A percentile compares a stretch with the other conserved stretches of the same genome.
Conservation (phyloP, 2,888 invertebrate genomes). For the Stegana nigrithorax region DNA sequence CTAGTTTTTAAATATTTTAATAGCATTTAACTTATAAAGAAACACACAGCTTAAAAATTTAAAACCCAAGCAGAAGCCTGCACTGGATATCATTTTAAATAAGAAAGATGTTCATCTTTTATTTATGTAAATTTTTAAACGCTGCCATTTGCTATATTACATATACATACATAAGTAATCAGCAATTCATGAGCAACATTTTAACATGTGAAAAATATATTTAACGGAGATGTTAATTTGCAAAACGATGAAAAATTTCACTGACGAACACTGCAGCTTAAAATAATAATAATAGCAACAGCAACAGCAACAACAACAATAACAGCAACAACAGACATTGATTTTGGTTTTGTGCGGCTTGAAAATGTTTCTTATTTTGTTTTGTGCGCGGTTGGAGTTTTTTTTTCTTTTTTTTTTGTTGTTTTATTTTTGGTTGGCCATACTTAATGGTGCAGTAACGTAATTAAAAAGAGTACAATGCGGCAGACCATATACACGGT, state of each 20-base stretch:
- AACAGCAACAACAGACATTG: background rate
- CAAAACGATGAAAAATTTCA: background rate
- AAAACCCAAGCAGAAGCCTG: too few species aligned
- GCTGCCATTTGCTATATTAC: too few species aligned
- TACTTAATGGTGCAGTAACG: conserved; percentile 56
- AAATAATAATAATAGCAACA: background rate
- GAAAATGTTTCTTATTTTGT: background rate
- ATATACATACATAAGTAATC: too few species aligned
- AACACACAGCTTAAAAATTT: too few species aligned
- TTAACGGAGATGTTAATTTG: conserved; percentile 5
- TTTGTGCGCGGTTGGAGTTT: background rate
- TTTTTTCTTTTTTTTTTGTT: background rate
- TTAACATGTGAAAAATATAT: conserved; percentile 2
- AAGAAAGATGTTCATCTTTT: too few species aligned
- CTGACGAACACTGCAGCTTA: background rate
- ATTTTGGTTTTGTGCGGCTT: background rate
- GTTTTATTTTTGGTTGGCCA: conserved; percentile 22
- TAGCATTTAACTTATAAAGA: too few species aligned
- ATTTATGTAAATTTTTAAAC: too few species aligned
- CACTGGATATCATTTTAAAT: too few species aligned
- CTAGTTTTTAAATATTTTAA: too few species aligned
- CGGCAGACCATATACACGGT: conserved; percentile 29
- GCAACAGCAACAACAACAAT: background rate
- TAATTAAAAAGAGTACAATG: conserved; percentile 55
- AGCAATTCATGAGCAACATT: conserved; percentile 20